Conservation (phyloP, 2,113 vertebrate genomes). For the Tetrao urogallus region DNA sequence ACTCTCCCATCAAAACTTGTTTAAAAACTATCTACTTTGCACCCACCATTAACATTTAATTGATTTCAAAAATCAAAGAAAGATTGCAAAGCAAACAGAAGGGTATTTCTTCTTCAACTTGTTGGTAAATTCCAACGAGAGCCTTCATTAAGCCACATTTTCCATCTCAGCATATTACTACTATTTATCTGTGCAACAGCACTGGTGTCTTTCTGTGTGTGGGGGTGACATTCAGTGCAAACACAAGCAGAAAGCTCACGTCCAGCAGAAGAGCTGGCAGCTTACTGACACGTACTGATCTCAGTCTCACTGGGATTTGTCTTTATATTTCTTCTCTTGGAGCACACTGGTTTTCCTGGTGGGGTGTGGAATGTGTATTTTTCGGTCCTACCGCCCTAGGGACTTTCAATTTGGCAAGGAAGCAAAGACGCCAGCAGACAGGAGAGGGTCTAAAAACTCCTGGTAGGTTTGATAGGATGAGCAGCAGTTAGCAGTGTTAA, state of each 20-base stretch:
- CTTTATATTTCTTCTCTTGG: not conserved
- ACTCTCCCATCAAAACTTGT: not conserved
- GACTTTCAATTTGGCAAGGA: conserved; percentile 40
- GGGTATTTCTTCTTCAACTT: not conserved
- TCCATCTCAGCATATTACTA: not conserved
- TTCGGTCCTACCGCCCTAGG: conserved; percentile 14
- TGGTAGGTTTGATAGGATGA: conserved; percentile 44
- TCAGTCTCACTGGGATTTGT: not conserved
- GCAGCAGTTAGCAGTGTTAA: conserved; percentile 20
- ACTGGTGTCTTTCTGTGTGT: not conserved
- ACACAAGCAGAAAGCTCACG: not conserved
- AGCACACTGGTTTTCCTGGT: not conserved
- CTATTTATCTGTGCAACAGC: not conserved
- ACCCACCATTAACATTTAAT: not conserved
- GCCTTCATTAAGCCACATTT: not conserved
- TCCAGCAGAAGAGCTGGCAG: not conserved
- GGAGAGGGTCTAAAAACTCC: conserved; percentile 28
- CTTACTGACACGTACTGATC: not conserved
- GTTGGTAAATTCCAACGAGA: not conserved
- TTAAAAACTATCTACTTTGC: not conserved
- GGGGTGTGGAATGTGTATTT: conserved; percentile 31
- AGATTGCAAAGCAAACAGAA: not conserved
- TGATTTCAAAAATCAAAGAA: not conserved
- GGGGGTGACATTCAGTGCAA: not conserved
- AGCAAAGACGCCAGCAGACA: not conserved